Percentiles rank a stretch among this genome's conserved stretches.
Evolutionary conservation across 2,888 invertebrate genomes (phyloP).

Genomic region (Lysandra coridon): DNA sequence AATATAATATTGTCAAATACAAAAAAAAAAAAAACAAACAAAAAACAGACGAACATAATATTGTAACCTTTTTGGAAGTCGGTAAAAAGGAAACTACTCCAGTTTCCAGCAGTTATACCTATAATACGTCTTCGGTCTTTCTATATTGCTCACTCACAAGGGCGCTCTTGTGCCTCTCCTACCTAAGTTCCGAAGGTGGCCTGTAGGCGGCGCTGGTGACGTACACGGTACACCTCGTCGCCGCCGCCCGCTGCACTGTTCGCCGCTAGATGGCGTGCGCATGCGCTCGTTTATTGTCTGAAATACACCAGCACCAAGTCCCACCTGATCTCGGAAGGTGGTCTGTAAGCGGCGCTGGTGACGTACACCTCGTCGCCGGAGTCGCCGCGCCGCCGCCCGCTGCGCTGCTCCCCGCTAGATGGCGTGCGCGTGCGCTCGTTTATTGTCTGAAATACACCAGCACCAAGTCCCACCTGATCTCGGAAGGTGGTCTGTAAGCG

Average conservation of each 20-base stretch:
- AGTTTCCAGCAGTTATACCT: too few species aligned
- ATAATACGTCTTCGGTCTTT: too few species aligned
- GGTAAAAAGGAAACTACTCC: too few species aligned
- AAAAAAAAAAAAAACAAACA: too few species aligned
- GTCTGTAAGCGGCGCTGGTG: constrained; percentile 89
- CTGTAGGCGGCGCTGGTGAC: constrained; percentile 91
- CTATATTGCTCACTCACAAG: too few species aligned
- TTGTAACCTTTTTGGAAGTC: too few species aligned
- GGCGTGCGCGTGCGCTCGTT: constrained; percentile 74
- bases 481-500: too few species aligned
- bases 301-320: constrained; percentile 34
- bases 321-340: constrained; percentile 91
- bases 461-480: too few species aligned
- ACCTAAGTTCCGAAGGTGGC: constrained; percentile 92
- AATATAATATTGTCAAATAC: too few species aligned
- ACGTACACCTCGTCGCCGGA: constrained; percentile 92
- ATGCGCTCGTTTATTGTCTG: constrained; percentile 76
- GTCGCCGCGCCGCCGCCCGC: constrained; percentile 66
- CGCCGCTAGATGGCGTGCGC: constrained; percentile 67
- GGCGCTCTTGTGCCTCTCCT: background rate
- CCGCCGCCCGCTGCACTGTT: constrained; percentile 51
- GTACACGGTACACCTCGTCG: constrained; percentile 85
- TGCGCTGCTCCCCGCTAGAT: constrained; percentile 63
- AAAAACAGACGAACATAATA: too few species aligned
- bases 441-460: constrained; percentile 66